Evolutionary conservation across 2,113 vertebrate genomes (phyloP).

Genomic region (Pachyramphus minor): DNA sequence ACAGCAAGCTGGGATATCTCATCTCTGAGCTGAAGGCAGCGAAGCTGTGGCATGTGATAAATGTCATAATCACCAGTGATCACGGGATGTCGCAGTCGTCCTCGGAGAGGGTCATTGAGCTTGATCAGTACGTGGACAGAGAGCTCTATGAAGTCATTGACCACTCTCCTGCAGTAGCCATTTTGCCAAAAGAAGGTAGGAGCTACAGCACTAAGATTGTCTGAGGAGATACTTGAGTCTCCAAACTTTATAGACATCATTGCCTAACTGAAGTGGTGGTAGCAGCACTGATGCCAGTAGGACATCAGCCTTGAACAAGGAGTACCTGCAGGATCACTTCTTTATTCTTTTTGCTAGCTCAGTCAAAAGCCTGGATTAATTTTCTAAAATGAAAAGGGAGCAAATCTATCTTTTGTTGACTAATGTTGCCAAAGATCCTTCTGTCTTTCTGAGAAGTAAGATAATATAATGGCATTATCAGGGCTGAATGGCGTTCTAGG

Average conservation of each 20-base stretch:
- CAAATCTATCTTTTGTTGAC: background rate
- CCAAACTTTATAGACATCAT: background rate
- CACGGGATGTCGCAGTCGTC: slow-evolving; percentile 89
- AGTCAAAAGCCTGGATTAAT: background rate
- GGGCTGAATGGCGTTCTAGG: background rate
- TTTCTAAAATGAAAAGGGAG: background rate
- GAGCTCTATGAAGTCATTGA: slow-evolving; percentile 84
- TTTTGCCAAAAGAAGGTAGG: slow-evolving; percentile 88
- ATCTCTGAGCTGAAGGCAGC: slow-evolving; percentile 79
- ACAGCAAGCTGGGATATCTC: slow-evolving; percentile 86
- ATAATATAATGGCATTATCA: background rate
- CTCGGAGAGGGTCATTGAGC: slow-evolving; percentile 81
- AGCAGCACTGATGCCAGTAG: background rate
- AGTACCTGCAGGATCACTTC: background rate
- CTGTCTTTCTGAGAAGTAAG: background rate
- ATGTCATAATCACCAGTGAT: slow-evolving; percentile 90
- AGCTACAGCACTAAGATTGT: background rate
- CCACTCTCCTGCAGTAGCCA: slow-evolving; percentile 83
- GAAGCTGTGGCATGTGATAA: slow-evolving; percentile 77
- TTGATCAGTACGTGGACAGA: slow-evolving; percentile 82
- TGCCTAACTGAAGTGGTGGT: background rate
- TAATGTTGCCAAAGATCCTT: background rate
- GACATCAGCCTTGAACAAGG: background rate
- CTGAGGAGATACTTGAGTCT: background rate
- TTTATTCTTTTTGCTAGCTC: background rate